These are phyloP conservation scores for Peromyscus maniculatus DNA, from an alignment of 2,113 vertebrate species.

Conservation along the genomic window DNA sequence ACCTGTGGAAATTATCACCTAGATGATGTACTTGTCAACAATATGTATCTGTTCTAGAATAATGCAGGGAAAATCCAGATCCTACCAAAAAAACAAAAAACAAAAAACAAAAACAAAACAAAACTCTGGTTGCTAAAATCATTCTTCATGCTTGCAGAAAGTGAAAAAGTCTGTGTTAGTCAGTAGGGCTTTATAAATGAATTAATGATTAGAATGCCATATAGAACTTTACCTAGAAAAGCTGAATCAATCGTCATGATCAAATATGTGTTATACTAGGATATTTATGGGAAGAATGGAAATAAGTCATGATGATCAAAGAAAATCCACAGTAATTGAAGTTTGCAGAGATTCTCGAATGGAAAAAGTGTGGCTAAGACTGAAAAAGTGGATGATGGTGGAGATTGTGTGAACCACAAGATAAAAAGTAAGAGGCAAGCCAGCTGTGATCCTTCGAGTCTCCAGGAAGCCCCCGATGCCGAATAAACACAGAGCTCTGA, in stretches of 20 bases:
- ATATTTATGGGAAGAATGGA: not conserved
- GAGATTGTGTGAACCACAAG: not conserved
- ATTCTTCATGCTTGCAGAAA: not conserved
- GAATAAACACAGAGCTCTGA: not conserved
- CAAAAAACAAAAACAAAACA: not conserved
- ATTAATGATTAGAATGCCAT: not conserved
- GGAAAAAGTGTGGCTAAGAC: not conserved
- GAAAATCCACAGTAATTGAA: not conserved
- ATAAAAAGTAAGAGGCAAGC: not conserved
- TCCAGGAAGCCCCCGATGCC: not conserved
- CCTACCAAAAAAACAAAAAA: not conserved
- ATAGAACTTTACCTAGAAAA: not conserved
- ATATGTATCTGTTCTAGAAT: not conserved
- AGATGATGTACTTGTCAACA: not conserved
- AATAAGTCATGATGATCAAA: not conserved
- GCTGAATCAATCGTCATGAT: not conserved
- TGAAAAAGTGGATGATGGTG: not conserved
- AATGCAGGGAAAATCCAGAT: not conserved
- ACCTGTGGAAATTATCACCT: not conserved
- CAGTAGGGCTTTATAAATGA: not conserved
- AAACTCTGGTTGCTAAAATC: not conserved
- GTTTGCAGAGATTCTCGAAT: not conserved
- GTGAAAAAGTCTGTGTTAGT: not conserved
- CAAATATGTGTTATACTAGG: not conserved
- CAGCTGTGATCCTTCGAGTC: not conserved